Base-by-base conservation (phyloP, 1,140 invertebrate species). In the Uloborus diversus region DNA sequence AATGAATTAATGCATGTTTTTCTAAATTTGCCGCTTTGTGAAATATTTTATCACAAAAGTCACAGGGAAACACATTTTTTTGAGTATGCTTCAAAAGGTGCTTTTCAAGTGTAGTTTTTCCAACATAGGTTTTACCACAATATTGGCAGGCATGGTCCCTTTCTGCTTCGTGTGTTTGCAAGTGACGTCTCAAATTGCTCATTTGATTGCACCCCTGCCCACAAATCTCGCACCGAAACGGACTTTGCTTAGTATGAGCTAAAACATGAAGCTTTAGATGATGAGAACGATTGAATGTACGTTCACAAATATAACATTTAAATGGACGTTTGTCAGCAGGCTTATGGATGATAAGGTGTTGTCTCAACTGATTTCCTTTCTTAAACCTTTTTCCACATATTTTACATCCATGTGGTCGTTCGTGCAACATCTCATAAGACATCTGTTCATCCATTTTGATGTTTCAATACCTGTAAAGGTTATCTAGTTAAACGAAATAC, bases 321-420 rank as follows among this genome's bases (percentile, higher is more conserved):
- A 61, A 79, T 23, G 76, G 76, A 11, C 76, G 64, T 49, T 68
- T 49, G 20, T 79, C 76, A 33, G 76, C 64, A 5, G 76, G 76
- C 27, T 68, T 68, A 28, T 79, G 76, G 35, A 79, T 79, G 9
- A 79, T 79, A 3, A 69, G 28, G 51, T 79, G 76, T 35, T 79
- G 76, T n/a, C 76, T 42, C 11, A 79, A 56, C 17, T 79, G 76
- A 27, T 79, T 79, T 9, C 76, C 76, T n/a, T 79, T 68, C 28
- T 79, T 79, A 61, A 79, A 79, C 5, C 76, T 59, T n/a, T 79
- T 79, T 4, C 76, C 76, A 49, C 76, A 79, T n/a, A 79, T 27
- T 2, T 79, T 65, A 33, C 76, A 79, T 2, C 27, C 65, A 69
- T 79, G 76, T 20, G 76, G 76, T 5, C 76, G 42, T 23, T 79